Base-by-base conservation (phyloP, 2,797 vertebrate genomes). In the Esox lucius region DNA sequence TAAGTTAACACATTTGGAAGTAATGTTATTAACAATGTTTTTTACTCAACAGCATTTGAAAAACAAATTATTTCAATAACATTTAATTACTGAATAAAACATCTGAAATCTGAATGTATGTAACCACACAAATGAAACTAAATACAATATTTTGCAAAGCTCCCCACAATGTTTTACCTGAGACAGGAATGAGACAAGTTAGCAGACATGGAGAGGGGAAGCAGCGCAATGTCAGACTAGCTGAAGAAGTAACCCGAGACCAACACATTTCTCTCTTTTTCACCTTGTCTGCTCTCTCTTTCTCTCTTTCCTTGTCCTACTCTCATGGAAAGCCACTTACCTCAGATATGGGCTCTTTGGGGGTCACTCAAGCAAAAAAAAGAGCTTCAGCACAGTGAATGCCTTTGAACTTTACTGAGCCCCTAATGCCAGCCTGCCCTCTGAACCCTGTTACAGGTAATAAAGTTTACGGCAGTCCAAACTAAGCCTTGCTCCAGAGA, bases 401-500 rank as follows among this genome's bases (percentile, higher is more conserved):
- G 95, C 90, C 95, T 97, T 97, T 96, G 95, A 98, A 98, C 96
- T 96, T 96, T 96, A 96, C 95, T 92, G 94, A 96, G 92, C 94
- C 95, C 95, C 95, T 96, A 95, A 96, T 96, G 95, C 92, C 91
- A 94, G 93, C 87, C 93, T 96, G 95, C 97, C 95, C 96, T 93
- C 87, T 94, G 95, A 95, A 95, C 96, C 95, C 95, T 96, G 96
- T 96, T 96, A 97, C 96, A 98, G 96, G 96, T 98, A 97, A 97
- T 98, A 98, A 98, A 98, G 94, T 98, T 98, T 96, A 97, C 95
- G 93, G 95, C 95, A 96, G 95, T 95, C 96, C 95, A 97, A 96
- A 95, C 95, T 96, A 97, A 97, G 95, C 96, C 95, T 95, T 96
- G 95, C 95, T 98, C 96, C 94, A 91, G 95, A 94, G 85, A 89